Evolutionary conservation across 1,140 invertebrate genomes (phyloP).

Genomic region (Pogonomyrmex californicus): DNA sequence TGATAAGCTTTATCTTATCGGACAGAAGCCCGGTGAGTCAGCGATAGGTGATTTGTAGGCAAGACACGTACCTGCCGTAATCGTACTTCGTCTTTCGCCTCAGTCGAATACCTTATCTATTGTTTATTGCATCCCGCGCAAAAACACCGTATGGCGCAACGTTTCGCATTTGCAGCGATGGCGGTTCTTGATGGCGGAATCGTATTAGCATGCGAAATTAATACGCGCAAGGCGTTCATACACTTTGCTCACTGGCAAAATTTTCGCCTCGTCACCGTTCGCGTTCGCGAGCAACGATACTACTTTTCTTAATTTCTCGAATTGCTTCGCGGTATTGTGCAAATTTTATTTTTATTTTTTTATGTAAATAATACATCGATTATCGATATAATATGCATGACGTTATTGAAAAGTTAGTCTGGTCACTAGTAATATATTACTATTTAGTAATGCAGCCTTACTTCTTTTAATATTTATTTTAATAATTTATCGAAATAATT

Average conservation of each 20-base stretch:
- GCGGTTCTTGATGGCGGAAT: constrained; percentile 56
- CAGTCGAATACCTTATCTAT: constrained; percentile 62
- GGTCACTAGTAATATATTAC: too few species aligned
- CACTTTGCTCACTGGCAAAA: constrained; percentile 25
- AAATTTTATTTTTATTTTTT: background rate
- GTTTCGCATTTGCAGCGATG: constrained; percentile 54
- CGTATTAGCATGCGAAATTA: constrained; percentile 59
- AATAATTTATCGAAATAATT: background rate
- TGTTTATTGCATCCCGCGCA: constrained; percentile 56
- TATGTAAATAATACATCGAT: background rate
- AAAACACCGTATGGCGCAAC: constrained; percentile 47
- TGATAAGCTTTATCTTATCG: constrained; percentile 74
- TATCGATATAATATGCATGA: background rate
- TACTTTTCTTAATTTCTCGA: constrained; percentile 39
- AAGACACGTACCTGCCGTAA: constrained; percentile 56
- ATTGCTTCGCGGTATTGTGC: background rate
- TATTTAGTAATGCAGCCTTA: background rate
- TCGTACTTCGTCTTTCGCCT: constrained; percentile 56
- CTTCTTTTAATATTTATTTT: background rate
- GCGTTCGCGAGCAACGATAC: background rate
- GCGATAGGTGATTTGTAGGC: constrained; percentile 43
- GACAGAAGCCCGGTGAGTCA: constrained; percentile 43
- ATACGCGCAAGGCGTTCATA: background rate
- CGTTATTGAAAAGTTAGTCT: background rate
- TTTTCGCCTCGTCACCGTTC: constrained; percentile 33